These are phyloP conservation scores for Nothocercus nigrocapillus DNA, from an alignment of 2,113 vertebrate species.

Conservation along the genomic window DNA sequence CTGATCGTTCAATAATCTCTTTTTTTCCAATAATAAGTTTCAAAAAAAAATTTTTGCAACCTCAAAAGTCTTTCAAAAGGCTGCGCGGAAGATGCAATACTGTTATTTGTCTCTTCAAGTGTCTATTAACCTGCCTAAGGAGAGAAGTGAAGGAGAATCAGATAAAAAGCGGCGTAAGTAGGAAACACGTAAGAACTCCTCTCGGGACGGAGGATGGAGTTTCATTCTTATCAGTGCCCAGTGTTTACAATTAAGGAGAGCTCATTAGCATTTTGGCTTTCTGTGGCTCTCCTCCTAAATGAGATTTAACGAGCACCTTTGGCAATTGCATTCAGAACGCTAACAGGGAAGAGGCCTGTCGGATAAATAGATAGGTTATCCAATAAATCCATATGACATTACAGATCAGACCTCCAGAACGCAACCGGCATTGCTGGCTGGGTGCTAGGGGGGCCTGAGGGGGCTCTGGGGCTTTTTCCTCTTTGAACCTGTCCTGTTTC, in stretches of 20 bases:
- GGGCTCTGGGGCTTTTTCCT: background rate
- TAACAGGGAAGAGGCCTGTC: background rate
- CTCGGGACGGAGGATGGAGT: constrained; percentile 64
- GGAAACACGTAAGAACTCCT: constrained; percentile 63
- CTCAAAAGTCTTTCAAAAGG: constrained; percentile 19
- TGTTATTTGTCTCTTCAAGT: constrained; percentile 31
- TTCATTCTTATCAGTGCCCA: constrained; percentile 47
- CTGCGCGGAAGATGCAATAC: constrained; percentile 25
- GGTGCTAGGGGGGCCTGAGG: background rate
- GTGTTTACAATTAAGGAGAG: constrained; percentile 56
- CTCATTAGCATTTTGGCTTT: constrained; percentile 59
- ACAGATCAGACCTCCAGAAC: background rate
- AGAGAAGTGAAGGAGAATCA: constrained; percentile 36
- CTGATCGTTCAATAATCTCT: constrained; percentile 19
- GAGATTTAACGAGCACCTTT: constrained; percentile 39
- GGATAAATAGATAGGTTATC: background rate
- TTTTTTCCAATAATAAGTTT: constrained; percentile 52
- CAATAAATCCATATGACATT: background rate
- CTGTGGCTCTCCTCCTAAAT: constrained; percentile 6
- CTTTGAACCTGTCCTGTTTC: background rate
- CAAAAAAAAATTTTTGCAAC: constrained; percentile 33
- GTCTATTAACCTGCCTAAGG: constrained; percentile 55
- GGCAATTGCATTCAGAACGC: background rate
- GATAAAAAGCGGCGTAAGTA: constrained; percentile 55
- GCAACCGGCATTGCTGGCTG: background rate